Percentiles rank a stretch among this genome's conserved stretches.
Conservation (phyloP, 2,113 vertebrate species). For the Dendropsophus ebraccatus region DNA sequence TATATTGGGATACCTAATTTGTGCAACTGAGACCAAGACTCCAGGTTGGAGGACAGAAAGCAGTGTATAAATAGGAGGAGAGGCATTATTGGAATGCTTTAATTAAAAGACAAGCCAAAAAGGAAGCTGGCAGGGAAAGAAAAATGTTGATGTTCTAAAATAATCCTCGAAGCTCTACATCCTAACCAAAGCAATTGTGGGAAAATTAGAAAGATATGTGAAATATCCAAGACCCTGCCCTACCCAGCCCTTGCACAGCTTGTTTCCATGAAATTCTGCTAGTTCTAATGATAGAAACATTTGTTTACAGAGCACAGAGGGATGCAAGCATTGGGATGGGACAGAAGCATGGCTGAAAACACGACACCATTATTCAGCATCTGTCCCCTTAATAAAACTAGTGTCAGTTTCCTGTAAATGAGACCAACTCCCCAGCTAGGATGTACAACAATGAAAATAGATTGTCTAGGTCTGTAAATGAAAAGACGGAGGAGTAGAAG, state of each 20-base stretch:
- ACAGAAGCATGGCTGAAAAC: background rate
- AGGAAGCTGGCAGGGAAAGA: constrained; percentile 17
- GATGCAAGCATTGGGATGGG: background rate
- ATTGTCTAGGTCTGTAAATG: background rate
- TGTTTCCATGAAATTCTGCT: constrained; percentile 55
- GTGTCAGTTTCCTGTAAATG: background rate
- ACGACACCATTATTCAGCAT: background rate
- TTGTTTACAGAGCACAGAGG: constrained; percentile 23
- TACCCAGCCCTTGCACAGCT: constrained; percentile 18
- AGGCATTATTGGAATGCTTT: background rate
- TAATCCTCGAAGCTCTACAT: background rate
- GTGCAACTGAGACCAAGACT: background rate
- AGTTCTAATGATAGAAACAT: constrained; percentile 31
- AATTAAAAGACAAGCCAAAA: constrained; percentile 28
- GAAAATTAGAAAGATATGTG: constrained; percentile 1
- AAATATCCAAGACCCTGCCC: background rate
- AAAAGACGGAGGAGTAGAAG: background rate
- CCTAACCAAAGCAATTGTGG: constrained; percentile 46
- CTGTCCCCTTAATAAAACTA: background rate
- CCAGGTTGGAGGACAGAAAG: background rate
- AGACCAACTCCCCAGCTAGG: background rate
- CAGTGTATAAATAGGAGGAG: background rate
- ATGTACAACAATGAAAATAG: background rate
- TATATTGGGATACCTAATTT: background rate
- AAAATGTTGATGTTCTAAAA: background rate